Percentiles rank a stretch among this genome's conserved stretches.
Conservation (phyloP, 2,888 invertebrate species). For the Cryptocephalus moraei region DNA sequence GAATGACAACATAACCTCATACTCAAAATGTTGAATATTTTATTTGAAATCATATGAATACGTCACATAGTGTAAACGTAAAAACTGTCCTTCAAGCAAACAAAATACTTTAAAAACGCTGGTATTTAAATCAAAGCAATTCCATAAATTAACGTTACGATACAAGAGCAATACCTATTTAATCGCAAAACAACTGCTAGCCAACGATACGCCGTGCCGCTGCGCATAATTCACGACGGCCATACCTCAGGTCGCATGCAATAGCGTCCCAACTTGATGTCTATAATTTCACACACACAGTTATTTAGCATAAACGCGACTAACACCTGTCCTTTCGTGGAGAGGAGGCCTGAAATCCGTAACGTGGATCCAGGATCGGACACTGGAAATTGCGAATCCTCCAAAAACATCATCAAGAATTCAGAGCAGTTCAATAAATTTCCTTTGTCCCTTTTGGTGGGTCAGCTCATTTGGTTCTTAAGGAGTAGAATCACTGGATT, state of each 20-base stretch:
- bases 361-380: constrained; percentile 1
- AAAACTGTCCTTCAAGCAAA: too few species aligned
- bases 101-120: too few species aligned
- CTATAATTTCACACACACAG: constrained; percentile 15
- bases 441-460: too few species aligned
- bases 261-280: constrained; percentile 11
- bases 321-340: constrained; percentile 13
- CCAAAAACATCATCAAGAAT: too few species aligned
- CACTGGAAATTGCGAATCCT: neutral
- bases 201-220: constrained; percentile 3
- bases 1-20: too few species aligned
- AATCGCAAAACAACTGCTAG: neutral
- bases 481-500: too few species aligned
- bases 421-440: too few species aligned
- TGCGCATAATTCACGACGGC: constrained; percentile 13
- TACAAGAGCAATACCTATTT: neutral
- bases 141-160: neutral
- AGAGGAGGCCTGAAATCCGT: constrained; percentile 7
- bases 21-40: too few species aligned
- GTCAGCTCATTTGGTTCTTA: too few species aligned
- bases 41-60: too few species aligned
- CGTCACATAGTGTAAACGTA: too few species aligned
- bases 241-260: constrained; percentile 11
- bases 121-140: too few species aligned
- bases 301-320: constrained; percentile 16